Evolutionary conservation across 2,888 invertebrate species (phyloP).

Genomic region (Hirudinaria manillensis): DNA sequence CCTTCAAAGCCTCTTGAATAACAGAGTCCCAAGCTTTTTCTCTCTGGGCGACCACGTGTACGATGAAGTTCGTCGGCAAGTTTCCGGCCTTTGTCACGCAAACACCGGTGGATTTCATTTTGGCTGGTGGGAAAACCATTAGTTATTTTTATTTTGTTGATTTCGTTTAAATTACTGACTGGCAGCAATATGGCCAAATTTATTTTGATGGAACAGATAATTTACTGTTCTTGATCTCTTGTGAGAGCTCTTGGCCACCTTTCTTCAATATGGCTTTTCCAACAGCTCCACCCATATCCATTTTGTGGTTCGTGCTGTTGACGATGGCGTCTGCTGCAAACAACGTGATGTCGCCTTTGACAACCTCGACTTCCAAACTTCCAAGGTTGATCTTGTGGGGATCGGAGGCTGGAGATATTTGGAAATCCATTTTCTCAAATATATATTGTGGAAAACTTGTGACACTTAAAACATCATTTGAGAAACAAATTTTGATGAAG

Average conservation of each 20-base stretch:
- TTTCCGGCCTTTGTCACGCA: conserved; percentile 16
- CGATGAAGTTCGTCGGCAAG: conserved; percentile 25
- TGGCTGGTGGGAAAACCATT: conserved; percentile 1
- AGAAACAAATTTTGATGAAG: too few relatives aligned
- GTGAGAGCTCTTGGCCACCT: not conserved
- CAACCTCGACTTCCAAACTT: conserved; percentile 16
- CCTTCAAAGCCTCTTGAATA: conserved; percentile 2
- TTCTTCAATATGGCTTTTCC: conserved; percentile 12
- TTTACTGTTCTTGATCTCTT: conserved; percentile 4
- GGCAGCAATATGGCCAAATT: not conserved
- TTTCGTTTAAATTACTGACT: too few relatives aligned
- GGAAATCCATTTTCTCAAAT: too few relatives aligned
- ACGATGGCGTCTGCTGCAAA: conserved; percentile 30
- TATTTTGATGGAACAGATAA: not conserved
- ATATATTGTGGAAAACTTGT: too few relatives aligned
- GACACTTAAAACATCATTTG: too few relatives aligned
- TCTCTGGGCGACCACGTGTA: conserved; percentile 27
- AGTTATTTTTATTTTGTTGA: too few relatives aligned
- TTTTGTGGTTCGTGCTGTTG: conserved; percentile 28
- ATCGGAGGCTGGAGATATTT: not conserved
- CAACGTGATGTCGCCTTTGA: conserved; percentile 27
- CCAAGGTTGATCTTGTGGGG: not conserved
- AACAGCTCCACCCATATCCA: conserved; percentile 26
- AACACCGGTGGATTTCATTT: not conserved
- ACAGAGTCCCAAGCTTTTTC: not conserved